Evolutionary conservation across 2,113 vertebrate species (phyloP).

Genomic region (Oreocharis arfaki): DNA sequence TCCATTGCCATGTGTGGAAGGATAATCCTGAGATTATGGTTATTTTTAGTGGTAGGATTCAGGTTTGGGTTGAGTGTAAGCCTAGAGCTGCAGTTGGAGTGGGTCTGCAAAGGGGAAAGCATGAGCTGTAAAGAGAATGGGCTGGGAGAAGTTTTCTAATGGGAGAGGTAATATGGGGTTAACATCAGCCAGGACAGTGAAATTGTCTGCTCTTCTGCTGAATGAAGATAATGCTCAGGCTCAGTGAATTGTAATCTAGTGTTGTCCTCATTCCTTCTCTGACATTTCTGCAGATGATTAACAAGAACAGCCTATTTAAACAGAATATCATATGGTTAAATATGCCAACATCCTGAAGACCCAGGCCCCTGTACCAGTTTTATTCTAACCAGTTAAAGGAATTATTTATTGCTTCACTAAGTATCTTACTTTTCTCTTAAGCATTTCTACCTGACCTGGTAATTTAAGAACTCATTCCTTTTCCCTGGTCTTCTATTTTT

Average conservation of each 20-base stretch:
- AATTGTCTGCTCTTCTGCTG: not conserved
- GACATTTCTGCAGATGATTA: not conserved
- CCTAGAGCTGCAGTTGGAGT: not conserved
- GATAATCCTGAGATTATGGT: conserved; percentile 19
- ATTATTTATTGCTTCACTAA: not conserved
- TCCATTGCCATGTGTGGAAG: not conserved
- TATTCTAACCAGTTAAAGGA: not conserved
- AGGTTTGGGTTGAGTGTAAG: not conserved
- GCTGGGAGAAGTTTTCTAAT: not conserved
- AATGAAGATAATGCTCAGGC: not conserved
- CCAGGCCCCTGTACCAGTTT: not conserved
- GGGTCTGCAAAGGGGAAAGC: not conserved
- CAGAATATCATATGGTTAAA: not conserved
- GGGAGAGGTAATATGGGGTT: not conserved
- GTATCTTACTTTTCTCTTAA: not conserved
- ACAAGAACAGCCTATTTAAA: not conserved
- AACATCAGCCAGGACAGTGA: not conserved
- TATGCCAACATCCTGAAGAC: not conserved
- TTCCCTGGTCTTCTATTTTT: not conserved
- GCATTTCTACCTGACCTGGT: not conserved
- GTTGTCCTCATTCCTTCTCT: not conserved
- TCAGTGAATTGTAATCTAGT: not conserved
- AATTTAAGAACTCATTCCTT: not conserved
- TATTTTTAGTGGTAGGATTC: conserved; percentile 20
- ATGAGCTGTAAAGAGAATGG: not conserved